These are phyloP conservation scores for Acanthornis magna DNA, from an alignment of 2,797 vertebrate genomes.

Conservation along the genomic window DNA sequence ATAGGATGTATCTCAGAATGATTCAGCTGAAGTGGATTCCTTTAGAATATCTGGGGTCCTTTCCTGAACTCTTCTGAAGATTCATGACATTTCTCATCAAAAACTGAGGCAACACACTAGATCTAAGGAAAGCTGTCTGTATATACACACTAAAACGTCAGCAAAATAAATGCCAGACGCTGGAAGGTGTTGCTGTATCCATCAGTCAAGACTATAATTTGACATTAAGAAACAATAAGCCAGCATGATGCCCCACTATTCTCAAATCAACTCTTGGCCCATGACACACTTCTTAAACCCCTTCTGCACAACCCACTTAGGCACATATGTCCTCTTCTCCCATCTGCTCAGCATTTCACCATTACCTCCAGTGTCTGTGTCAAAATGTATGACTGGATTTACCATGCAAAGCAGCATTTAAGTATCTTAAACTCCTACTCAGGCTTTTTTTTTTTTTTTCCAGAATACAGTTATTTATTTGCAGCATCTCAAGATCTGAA, in stretches of 20 bases:
- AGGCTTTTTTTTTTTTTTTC: not conserved
- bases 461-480: not conserved
- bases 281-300: not conserved
- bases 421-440: not conserved
- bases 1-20: not conserved
- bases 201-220: constrained; percentile 1
- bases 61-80: not conserved
- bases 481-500: not conserved
- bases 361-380: not conserved
- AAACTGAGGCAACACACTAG: not conserved
- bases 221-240: constrained; percentile 13
- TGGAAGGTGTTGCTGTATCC: not conserved
- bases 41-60: not conserved
- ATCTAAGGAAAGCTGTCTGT: not conserved
- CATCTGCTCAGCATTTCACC: constrained; percentile 20
- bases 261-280: not conserved
- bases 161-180: constrained; percentile 8
- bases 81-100: not conserved
- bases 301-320: not conserved
- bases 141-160: not conserved
- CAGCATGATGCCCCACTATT: not conserved
- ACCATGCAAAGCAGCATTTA: not conserved
- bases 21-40: not conserved
- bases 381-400: not conserved
- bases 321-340: constrained; percentile 1